These are phyloP conservation scores for Neodon shergylaensis DNA, from an alignment of 2,113 vertebrate genomes.

Conservation along the genomic window DNA sequence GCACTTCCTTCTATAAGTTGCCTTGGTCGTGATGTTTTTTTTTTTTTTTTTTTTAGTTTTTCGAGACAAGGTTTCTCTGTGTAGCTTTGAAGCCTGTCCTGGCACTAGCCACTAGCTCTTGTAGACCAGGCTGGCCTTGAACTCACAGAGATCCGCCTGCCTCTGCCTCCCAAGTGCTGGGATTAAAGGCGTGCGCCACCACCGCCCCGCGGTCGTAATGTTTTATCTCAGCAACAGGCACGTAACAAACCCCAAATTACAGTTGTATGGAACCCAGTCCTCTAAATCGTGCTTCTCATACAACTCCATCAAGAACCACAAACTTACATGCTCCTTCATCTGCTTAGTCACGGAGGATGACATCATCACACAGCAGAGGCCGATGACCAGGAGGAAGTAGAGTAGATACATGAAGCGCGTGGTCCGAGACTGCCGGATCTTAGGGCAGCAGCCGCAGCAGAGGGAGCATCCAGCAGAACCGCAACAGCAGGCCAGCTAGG, in stretches of 20 bases:
- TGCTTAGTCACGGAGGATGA: slow-evolving; percentile 90
- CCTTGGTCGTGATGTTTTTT: neutral
- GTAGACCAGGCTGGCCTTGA: no score
- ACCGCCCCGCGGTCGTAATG: no score
- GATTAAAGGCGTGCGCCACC: no score
- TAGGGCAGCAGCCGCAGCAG: slow-evolving; percentile 96
- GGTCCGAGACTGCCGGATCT: slow-evolving; percentile 96
- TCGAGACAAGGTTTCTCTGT: no score
- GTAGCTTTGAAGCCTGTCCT: no score
- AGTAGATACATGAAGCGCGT: slow-evolving; percentile 97
- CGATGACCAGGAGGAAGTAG: slow-evolving; percentile 94
- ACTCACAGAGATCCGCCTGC: no score
- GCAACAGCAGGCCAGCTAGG: slow-evolving; percentile 97
- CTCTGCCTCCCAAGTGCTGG: no score
- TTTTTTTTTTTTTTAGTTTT: neutral
- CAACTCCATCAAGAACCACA: neutral
- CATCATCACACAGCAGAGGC: slow-evolving; percentile 96
- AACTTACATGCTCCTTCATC: slow-evolving; percentile 90
- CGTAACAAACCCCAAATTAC: neutral
- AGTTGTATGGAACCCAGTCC: neutral
- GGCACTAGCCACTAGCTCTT: no score
- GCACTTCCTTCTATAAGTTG: neutral
- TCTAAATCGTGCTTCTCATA: neutral
- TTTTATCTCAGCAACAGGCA: neutral
- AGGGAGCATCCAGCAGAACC: slow-evolving; percentile 93